Percentiles rank a stretch among this genome's conserved stretches.
These are phyloP conservation scores for Charadrius vociferus DNA, from an alignment of 2,113 vertebrate genomes.

Conservation along the genomic window DNA sequence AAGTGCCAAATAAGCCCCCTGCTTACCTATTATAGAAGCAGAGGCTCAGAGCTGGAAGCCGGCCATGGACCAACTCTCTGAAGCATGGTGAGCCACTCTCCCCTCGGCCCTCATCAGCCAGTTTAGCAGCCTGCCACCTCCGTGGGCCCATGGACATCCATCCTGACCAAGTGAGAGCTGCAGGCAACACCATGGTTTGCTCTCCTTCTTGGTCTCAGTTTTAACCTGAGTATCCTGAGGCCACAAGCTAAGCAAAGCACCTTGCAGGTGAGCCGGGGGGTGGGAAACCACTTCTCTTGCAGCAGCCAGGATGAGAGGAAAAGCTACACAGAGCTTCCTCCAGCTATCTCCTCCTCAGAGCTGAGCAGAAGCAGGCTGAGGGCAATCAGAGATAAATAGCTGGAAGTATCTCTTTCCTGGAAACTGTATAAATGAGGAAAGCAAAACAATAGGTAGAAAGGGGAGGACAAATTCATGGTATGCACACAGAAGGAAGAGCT, in stretches of 20 bases:
- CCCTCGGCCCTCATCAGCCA: background rate
- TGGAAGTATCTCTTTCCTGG: background rate
- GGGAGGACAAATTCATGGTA: background rate
- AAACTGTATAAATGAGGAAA: background rate
- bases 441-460: background rate
- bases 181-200: background rate
- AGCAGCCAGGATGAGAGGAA: background rate
- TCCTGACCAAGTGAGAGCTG: background rate
- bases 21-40: accelerated
- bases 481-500: background rate
- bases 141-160: background rate
- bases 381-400: background rate
- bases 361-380: background rate
- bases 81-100: accelerated
- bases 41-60: background rate
- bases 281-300: background rate
- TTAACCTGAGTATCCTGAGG: background rate
- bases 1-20: background rate
- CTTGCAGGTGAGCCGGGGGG: background rate
- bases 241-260: background rate
- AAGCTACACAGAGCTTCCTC: background rate
- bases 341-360: background rate
- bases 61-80: background rate
- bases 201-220: background rate
- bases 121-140: background rate